Conservation (phyloP, 2,888 invertebrate species). For the Plebejus argus region DNA sequence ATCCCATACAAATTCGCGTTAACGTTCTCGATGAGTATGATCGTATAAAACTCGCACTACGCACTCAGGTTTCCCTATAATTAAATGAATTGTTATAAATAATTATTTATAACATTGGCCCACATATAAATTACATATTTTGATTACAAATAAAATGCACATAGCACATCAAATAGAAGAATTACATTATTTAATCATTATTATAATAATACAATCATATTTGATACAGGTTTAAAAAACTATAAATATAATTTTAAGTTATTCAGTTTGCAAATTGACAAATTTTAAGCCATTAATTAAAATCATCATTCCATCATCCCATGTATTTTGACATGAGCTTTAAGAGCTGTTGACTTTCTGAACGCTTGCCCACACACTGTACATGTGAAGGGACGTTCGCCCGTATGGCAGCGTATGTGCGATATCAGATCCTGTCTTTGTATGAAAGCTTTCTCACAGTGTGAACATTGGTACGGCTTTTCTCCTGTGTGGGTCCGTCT, state of each 20-base stretch:
- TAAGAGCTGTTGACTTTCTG: constrained; percentile 75
- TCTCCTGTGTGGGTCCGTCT: constrained; percentile 46
- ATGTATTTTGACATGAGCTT: constrained; percentile 74
- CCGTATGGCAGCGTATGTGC: constrained; percentile 80
- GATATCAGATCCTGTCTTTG: constrained; percentile 80
- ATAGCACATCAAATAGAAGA: no score
- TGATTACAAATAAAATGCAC: background rate
- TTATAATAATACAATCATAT: background rate
- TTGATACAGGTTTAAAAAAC: background rate
- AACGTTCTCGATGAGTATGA: no score
- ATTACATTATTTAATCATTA: background rate
- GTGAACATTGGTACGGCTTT: constrained; percentile 46
- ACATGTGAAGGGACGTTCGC: constrained; percentile 70
- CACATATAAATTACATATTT: background rate
- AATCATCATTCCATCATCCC: constrained; percentile 41
- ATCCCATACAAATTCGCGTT: no score
- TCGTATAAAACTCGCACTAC: no score
- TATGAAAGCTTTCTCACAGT: constrained; percentile 80
- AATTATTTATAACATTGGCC: background rate
- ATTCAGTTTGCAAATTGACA: background rate
- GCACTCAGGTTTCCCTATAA: background rate
- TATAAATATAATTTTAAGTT: background rate
- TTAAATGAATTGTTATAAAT: background rate
- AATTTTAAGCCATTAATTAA: background rate
- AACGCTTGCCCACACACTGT: constrained; percentile 75